phyloP scores from a whole-genome alignment of 2,113 vertebrate genomes.

The Regulus satrapa region DNA sequence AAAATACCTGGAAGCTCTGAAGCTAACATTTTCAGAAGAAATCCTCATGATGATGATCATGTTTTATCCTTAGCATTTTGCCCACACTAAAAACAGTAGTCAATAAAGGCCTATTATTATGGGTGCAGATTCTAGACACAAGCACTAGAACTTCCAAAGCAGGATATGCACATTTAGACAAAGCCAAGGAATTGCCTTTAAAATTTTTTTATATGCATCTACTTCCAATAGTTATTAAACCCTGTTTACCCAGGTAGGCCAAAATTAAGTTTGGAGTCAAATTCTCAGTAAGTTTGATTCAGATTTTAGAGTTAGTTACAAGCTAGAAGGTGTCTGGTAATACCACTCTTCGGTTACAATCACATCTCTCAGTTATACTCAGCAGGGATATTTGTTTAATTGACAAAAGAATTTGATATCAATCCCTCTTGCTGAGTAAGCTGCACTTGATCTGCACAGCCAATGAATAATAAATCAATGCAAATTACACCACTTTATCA shows the following conservation, averaged over 20 bases:
- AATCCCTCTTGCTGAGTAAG: not conserved
- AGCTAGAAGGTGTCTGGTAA: not conserved
- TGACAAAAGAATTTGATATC: conserved; percentile 7
- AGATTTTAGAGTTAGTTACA: not conserved
- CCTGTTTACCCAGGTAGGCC: not conserved
- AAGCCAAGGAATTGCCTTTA: not conserved
- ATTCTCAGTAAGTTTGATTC: not conserved
- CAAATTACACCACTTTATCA: conserved; percentile 52
- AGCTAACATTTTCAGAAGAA: not conserved
- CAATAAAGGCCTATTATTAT: not conserved
- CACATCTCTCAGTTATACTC: not conserved
- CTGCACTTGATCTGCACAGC: conserved; percentile 24
- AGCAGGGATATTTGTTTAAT: conserved; percentile 31
- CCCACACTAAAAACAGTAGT: not conserved
- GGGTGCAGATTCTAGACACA: not conserved
- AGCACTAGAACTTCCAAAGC: not conserved
- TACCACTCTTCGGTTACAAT: not conserved
- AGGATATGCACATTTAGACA: not conserved
- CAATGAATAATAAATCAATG: conserved; percentile 65
- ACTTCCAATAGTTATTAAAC: not conserved
- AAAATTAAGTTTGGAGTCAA: not conserved
- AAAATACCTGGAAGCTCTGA: not conserved
- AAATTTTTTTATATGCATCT: not conserved
- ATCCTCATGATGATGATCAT: not conserved
- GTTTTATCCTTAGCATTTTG: not conserved